These are phyloP conservation scores for Eidolon dupreanum DNA, from an alignment of 2,797 vertebrate species.

Conservation along the genomic window DNA sequence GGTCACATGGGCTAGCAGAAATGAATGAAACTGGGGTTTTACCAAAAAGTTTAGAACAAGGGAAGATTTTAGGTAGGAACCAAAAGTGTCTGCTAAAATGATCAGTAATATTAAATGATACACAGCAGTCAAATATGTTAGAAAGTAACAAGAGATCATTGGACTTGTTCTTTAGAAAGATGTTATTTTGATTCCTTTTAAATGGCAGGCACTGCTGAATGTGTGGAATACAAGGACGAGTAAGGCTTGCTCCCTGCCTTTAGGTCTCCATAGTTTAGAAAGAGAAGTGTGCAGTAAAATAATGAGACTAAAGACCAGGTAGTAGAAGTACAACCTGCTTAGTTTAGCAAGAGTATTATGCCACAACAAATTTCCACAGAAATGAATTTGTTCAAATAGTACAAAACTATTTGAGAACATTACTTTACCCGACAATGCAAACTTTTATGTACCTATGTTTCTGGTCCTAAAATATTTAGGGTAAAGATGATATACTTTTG, in stretches of 20 bases:
- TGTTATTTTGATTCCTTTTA: background rate
- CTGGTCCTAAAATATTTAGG: background rate
- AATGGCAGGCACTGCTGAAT: background rate
- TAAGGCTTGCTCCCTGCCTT: background rate
- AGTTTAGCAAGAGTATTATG: background rate
- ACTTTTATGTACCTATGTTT: background rate
- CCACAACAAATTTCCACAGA: background rate
- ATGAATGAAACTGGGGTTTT: background rate
- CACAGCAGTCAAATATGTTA: background rate
- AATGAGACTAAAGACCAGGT: background rate
- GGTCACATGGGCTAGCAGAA: background rate
- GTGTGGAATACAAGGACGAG: background rate
- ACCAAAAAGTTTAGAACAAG: background rate
- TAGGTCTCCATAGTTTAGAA: background rate
- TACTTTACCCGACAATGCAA: background rate
- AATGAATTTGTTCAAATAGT: background rate
- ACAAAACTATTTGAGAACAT: background rate
- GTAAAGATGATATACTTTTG: background rate
- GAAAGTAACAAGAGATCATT: background rate
- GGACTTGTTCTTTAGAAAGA: background rate
- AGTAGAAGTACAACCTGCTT: background rate
- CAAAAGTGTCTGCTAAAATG: background rate
- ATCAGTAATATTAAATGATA: background rate
- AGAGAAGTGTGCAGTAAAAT: background rate
- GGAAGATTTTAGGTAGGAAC: background rate